phyloP scores from a whole-genome alignment of 1,140 invertebrate genomes.

The Leptopilina boulardi region DNA sequence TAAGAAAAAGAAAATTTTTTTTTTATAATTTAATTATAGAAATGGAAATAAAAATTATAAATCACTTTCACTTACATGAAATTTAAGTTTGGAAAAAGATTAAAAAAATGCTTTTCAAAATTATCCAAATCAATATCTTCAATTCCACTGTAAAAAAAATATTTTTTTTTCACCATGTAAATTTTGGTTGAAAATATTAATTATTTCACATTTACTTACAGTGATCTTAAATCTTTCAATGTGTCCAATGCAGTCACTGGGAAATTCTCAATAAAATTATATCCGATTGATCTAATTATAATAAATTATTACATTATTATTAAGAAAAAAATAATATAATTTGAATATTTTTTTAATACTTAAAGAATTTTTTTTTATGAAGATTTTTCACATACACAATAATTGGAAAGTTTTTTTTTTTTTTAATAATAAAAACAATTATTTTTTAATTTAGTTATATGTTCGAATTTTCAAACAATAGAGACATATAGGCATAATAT shows the following conservation, averaged over 20 bases:
- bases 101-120: slow-evolving; percentile 77
- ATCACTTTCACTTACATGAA: slow-evolving; percentile 71
- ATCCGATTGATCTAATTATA: slow-evolving; percentile 62
- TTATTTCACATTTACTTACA: slow-evolving; percentile 61
- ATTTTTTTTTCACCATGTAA: slow-evolving; percentile 30
- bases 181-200: slow-evolving; percentile 15
- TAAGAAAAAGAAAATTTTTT: neutral
- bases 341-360: neutral
- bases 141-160: slow-evolving; percentile 67
- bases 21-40: neutral
- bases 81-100: slow-evolving; percentile 74
- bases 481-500: slow-evolving; percentile 4
- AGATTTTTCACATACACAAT: no score
- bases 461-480: neutral
- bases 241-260: slow-evolving; percentile 53
- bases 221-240: slow-evolving; percentile 64
- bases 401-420: no score
- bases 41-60: neutral
- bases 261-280: slow-evolving; percentile 63
- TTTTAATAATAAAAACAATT: no score
- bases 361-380: slow-evolving; percentile 1
- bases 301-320: slow-evolving; percentile 35
- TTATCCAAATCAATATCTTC: slow-evolving; percentile 78
- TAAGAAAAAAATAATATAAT: neutral
- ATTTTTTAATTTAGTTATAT: no score